Evolutionary conservation across 2,797 vertebrate species (phyloP).

Genomic region (Carapus acus): DNA sequence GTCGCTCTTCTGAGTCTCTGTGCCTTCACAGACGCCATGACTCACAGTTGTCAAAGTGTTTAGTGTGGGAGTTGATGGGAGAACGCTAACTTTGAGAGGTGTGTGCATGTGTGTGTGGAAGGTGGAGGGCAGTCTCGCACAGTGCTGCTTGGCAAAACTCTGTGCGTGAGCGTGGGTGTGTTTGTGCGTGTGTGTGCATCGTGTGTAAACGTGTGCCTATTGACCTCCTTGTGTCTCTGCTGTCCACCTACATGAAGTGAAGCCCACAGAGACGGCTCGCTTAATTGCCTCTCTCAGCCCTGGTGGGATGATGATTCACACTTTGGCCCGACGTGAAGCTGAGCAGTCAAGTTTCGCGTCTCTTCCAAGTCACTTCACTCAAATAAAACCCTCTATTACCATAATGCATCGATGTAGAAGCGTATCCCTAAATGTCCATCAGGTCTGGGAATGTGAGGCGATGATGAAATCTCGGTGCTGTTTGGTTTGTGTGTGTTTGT

Average conservation of each 20-base stretch:
- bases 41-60: slow-evolving; percentile 56
- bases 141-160: no score
- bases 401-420: slow-evolving; percentile 17
- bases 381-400: slow-evolving; percentile 34
- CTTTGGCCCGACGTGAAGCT: slow-evolving; percentile 42
- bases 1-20: slow-evolving; percentile 43
- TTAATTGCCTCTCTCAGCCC: slow-evolving; percentile 49
- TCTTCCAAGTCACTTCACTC: slow-evolving; percentile 49
- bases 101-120: slow-evolving; percentile 11
- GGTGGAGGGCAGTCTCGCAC: no score
- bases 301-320: slow-evolving; percentile 61
- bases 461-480: no score
- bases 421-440: no score
- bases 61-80: slow-evolving; percentile 44
- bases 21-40: slow-evolving; percentile 46
- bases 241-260: slow-evolving; percentile 42
- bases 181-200: slow-evolving; percentile 9
- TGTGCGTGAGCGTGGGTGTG: no score
- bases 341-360: slow-evolving; percentile 40
- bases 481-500: no score
- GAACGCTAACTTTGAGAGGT: slow-evolving; percentile 38
- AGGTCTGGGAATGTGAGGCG: no score
- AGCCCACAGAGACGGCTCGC: slow-evolving; percentile 29
- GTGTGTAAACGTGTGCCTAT: slow-evolving; percentile 9
- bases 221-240: slow-evolving; percentile 37